Percentiles rank a stretch among this genome's conserved stretches.
phyloP scores from a whole-genome alignment of 2,113 vertebrate genomes.

The Pogonocichla stellata region DNA sequence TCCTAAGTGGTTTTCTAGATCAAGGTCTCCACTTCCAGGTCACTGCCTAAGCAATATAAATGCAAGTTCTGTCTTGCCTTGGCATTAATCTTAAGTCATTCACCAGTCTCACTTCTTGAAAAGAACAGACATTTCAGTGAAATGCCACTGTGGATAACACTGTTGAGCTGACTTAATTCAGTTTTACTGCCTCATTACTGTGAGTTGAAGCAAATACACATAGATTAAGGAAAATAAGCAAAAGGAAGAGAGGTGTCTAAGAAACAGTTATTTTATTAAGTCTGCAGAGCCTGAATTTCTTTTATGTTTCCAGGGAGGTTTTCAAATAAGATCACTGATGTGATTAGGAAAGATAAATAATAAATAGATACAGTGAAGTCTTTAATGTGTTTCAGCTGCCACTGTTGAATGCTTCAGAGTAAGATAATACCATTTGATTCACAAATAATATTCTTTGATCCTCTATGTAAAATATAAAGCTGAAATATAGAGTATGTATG shows the following conservation, averaged over 20 bases:
- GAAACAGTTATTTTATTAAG: not conserved
- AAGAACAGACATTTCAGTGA: not conserved
- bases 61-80: not conserved
- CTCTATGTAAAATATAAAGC: not conserved
- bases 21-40: not conserved
- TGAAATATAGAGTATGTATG: not conserved
- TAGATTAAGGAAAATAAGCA: not conserved
- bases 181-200: not conserved
- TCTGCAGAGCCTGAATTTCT: not conserved
- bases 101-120: not conserved
- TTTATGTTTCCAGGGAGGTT: not conserved
- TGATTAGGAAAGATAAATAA: not conserved
- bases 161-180: not conserved
- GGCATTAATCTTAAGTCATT: not conserved
- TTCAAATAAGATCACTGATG: not conserved
- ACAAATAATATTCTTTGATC: not conserved
- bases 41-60: not conserved
- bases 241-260: not conserved
- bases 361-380: not conserved
- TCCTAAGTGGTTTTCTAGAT: not conserved
- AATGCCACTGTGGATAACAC: not conserved
- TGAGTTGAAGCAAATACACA: rapidly evolving
- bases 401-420: not conserved
- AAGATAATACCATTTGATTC: not conserved
- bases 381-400: not conserved